Base-by-base conservation (phyloP, 2,888 invertebrate species). In the Agrilus biguttatus region DNA sequence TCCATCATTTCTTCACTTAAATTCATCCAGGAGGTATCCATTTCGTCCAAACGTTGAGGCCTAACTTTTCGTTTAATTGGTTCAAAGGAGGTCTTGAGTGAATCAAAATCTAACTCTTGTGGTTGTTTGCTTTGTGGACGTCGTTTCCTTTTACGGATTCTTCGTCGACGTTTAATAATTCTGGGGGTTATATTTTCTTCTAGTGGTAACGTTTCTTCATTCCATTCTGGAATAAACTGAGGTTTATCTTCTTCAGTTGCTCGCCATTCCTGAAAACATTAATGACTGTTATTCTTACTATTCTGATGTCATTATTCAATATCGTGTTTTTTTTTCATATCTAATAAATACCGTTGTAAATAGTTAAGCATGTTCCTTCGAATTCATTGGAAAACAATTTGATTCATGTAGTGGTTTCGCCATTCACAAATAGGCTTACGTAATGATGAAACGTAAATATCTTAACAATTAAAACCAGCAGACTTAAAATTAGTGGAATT, bases 101-200 rank as follows among this genome's bases (percentile, higher is more conserved):
- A 28, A 28, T 28, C 46, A 13, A 40, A 44, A 34, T 53, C 50
- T 17, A 45, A 40, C 33, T 46, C 51, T 14, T 53, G 51, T 8
- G 56, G 47, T 32, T 62, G 63, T 39, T 63, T 64, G 14, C 52
- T 50, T 42, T 70, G 68, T n/a, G 77, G 78, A 37, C 76, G 69
- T 44, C 77, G 69, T 62, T 77, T 79, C 44, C 78, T 70, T 63
- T 79, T 79, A 10, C 77, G 69, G 2, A 66, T 56, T 49, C 73
- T 63, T 33, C 74, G 63, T 5, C 72, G 65, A 54, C 68, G 28
- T 28, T 28, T 28, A 3, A 10, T 28, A 28, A 28, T 10, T 28
- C 28, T 28, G 10, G 10, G 37, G 57, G 54, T 43, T 65, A 64
- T 23, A 66, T 66, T 21, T 60, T 39, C 63, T 62, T 69, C 69